Base-by-base conservation (phyloP, 2,888 invertebrate species). In the Loripinus fragilis region DNA sequence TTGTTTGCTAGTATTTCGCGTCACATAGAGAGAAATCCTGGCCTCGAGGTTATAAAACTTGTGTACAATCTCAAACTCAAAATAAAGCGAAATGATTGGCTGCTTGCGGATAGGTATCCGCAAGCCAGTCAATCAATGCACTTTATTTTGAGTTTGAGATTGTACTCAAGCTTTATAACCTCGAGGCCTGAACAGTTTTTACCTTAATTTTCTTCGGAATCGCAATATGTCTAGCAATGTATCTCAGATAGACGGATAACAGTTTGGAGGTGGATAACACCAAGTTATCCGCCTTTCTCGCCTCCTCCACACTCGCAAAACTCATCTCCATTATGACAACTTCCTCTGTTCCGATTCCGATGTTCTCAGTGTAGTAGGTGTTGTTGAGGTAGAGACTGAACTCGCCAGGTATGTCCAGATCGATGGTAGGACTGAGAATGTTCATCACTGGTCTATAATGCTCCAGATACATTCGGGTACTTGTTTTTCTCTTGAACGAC, bases 301-400 rank as follows among this genome's bases (percentile, higher is more conserved):
- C 81, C 33, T 80, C 76, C 28, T 80, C 66, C 17, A 73, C 76
- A 7, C 70, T 64, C 25, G 74, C 66, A 72, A 86, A 89, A 28
- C 79, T 80, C 76, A 88, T 76, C 79, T 88, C 87, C 8, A 85
- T 85, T 17, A 88, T 80, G 0, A 89, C 83, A 0, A 83, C 80
- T 71, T 89, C 89, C 60, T 87, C 76, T 0, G 88, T 88, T 0
- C 89, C 89, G 79, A 77, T 83, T 80, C 78, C 74, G 55, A 78
- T 80, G 55, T 71, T 60, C 52, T 81, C 74, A 15, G 81, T 78
- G 71, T 83, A 85, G 69, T 81, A 85, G 0, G 73, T 72, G 17
- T 83, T 78, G 64, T 78, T 79, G 60, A 85, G 71, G 42, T 87
- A 78, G 25, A 77, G 70, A 5, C 72, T 70, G 66, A 74, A 83